Evolutionary conservation across 1,140 invertebrate genomes (phyloP).

Genomic region (Coptotermes formosanus): DNA sequence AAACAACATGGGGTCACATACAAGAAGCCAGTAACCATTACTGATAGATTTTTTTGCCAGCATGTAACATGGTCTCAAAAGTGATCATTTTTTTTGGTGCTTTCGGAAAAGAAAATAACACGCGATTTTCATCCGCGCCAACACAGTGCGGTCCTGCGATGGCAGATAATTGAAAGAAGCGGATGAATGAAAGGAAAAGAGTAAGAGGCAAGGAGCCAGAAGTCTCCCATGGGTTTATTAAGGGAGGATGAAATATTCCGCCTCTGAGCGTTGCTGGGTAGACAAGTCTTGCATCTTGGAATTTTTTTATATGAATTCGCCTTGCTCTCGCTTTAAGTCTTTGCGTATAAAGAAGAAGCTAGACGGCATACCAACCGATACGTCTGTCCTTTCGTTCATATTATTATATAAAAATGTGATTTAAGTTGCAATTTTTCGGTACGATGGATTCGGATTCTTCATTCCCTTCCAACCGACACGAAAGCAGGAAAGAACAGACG

Average conservation of each 20-base stretch:
- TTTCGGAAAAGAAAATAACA: background rate
- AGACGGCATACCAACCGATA: background rate
- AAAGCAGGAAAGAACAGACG: background rate
- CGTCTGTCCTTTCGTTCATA: background rate
- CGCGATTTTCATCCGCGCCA: background rate
- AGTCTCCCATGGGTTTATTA: slow-evolving; percentile 25
- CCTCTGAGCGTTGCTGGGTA: background rate
- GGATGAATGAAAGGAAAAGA: background rate
- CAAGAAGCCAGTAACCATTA: too few relatives aligned
- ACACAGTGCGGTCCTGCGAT: background rate
- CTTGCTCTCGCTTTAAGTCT: background rate
- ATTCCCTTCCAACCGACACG: background rate
- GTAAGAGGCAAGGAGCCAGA: background rate
- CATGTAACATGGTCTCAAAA: background rate
- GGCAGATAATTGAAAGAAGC: background rate
- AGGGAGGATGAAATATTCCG: slow-evolving; percentile 14
- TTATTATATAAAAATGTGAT: slow-evolving; percentile 26
- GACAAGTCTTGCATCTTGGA: background rate
- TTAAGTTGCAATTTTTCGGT: slow-evolving; percentile 22
- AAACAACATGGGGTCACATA: too few relatives aligned
- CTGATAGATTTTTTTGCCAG: background rate
- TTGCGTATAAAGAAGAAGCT: background rate
- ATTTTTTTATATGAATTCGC: slow-evolving; percentile 11
- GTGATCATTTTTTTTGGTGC: background rate
- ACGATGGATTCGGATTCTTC: background rate